Evolutionary conservation across 53 echinoderm and acorn worm species (phyloP).

Genomic region (Stichopus horrens): DNA sequence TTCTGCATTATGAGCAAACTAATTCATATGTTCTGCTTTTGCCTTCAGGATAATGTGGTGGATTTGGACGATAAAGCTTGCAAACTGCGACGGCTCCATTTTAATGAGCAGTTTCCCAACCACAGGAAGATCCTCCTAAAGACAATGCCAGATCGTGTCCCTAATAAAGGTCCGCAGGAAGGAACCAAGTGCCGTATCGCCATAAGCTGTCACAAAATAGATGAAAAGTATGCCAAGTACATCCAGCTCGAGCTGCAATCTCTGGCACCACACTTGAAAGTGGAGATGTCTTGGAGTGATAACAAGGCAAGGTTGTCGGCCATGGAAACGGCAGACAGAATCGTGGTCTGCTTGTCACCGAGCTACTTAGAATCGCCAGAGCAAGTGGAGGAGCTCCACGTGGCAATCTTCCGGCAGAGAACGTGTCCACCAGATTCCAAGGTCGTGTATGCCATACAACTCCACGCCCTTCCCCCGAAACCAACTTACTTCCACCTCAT

Average conservation of each 20-base stretch:
- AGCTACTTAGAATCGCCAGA: conserved; percentile 73
- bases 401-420: conserved; percentile 83
- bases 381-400: conserved; percentile 87
- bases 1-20: background rate
- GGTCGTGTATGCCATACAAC: conserved; percentile 69
- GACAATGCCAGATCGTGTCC: too few species aligned
- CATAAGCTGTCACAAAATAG: conserved; percentile 68
- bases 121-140: background rate
- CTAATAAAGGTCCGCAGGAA: background rate
- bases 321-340: conserved; percentile 65
- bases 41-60: background rate
- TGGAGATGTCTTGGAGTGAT: conserved; percentile 44
- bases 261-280: conserved; percentile 44
- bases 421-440: conserved; percentile 34
- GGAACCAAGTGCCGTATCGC: conserved; percentile 60
- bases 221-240: conserved; percentile 63
- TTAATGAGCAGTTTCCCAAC: conserved; percentile 15
- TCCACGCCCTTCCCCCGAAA: conserved; percentile 72
- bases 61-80: conserved; percentile 9
- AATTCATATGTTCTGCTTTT: background rate
- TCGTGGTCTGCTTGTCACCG: conserved; percentile 76
- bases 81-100: background rate
- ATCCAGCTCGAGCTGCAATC: conserved; percentile 32
- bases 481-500: conserved; percentile 83
- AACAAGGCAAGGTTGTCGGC: conserved; percentile 62